Conservation (phyloP, 2,797 vertebrate genomes). For the Pipistrellus pipistrellus region DNA sequence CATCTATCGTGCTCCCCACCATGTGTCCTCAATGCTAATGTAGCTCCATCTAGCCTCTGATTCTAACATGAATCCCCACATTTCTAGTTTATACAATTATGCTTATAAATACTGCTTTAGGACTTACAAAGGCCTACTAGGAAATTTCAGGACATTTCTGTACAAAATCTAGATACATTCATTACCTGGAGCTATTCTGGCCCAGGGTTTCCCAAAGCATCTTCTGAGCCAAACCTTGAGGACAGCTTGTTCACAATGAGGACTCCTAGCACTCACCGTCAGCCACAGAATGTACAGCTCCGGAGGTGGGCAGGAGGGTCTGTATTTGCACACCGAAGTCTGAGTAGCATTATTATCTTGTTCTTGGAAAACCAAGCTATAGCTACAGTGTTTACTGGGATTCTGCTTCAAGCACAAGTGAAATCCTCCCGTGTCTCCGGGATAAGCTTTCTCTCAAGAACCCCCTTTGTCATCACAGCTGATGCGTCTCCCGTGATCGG, state of each 20-base stretch:
- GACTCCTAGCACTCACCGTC: background rate
- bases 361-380: background rate
- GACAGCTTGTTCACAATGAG: background rate
- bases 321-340: background rate
- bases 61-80: background rate
- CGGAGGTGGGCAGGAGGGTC: background rate
- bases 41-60: background rate
- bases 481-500: background rate
- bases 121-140: background rate
- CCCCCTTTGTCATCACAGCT: background rate
- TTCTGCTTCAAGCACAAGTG: conserved; percentile 15
- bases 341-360: background rate
- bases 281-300: background rate
- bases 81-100: background rate
- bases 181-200: background rate
- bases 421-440: conserved; percentile 7
- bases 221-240: background rate
- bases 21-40: background rate
- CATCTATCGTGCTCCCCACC: background rate
- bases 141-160: background rate
- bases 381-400: background rate
- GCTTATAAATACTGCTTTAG: conserved; percentile 7
- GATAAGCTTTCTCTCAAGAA: conserved; percentile 37
- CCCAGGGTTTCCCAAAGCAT: background rate
- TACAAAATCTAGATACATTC: background rate